Base-by-base conservation (phyloP, 1,140 invertebrate species). In the Sesamia nonagrioides region DNA sequence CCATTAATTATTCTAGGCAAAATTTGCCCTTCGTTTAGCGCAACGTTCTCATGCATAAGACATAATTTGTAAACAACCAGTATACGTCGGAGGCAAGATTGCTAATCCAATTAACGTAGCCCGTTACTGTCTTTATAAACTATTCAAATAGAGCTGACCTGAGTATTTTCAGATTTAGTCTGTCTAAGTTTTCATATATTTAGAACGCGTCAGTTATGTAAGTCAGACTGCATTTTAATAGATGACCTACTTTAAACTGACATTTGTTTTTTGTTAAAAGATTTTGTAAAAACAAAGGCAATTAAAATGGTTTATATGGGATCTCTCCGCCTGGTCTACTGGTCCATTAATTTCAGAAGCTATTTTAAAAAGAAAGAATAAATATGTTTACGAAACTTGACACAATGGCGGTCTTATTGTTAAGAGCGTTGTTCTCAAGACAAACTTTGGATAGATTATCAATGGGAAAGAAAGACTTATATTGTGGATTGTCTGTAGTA, bases 61-160 rank as follows among this genome's bases (percentile, higher is more conserved):
- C 56, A 15, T 60, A 60, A 35, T 66, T 37, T 21, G 37, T 66
- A 66, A 66, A 66, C 61, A 45, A 66, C 21, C 37, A 21, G 61
- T 66, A 42, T 42, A 45, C 56, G 56, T 66, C 42, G 5, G 37
- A 21, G 61, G 17, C 17, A 40, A 11, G 37, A 6, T 33, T 18
- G 37, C n/a, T 66, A 66, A 66, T 17, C 13, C 9, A 42, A 66
- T 66, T 66, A 66, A 21, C 61, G 35, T 66, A 66, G 37, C 17
- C 61, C 9, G 61, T 18, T 66, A 37, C 61, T 42, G 37, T 42
- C 8, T 5, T 2, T 37, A 8, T 60, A 33, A 66, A 66, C 18
- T 66, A 66, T 66, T 66, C 61, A 66, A n/a, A 17, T 13, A 37
- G 17, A 40, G 37, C 17, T n/a, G 61, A 17, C 61, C 61, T 66